Percentiles rank a stretch among this genome's conserved stretches.
phyloP scores from a whole-genome alignment of 2,113 vertebrate species.

The Cochlearius cochlearius region DNA sequence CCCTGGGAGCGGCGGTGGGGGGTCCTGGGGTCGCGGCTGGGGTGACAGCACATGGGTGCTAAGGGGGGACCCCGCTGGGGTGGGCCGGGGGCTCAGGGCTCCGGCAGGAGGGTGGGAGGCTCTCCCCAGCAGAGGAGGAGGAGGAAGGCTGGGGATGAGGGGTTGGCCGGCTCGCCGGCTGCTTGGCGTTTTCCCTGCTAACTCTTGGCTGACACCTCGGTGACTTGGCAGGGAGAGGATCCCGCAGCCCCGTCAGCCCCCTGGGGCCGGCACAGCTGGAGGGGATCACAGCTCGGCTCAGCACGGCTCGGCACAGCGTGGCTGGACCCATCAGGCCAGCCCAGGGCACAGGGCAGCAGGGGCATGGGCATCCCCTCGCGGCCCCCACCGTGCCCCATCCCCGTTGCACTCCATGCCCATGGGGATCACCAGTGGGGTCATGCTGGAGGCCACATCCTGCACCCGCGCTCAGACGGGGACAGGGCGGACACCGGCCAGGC shows the following conservation, averaged over 20 bases:
- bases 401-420: background rate
- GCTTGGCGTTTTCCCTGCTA: slow-evolving; percentile 52
- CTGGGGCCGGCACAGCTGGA: slow-evolving; percentile 60
- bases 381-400: rapidly evolving
- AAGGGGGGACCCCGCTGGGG: background rate
- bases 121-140: background rate
- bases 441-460: background rate
- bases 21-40: background rate
- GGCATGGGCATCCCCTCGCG: background rate
- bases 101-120: background rate
- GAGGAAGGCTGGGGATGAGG: slow-evolving; percentile 1
- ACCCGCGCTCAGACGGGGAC: rapidly evolving
- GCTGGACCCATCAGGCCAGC: background rate
- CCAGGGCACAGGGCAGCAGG: background rate
- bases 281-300: slow-evolving; percentile 32
- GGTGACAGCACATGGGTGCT: background rate
- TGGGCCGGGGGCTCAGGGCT: background rate
- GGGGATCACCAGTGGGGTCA: rapidly evolving
- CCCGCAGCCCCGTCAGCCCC: slow-evolving; percentile 49
- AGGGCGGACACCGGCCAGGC: background rate
- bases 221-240: slow-evolving; percentile 49
- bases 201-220: slow-evolving; percentile 66
- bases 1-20: background rate
- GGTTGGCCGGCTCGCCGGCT: slow-evolving; percentile 10
- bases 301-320: background rate